phyloP scores from a whole-genome alignment of 2,113 vertebrate genomes.

The Tonatia bakeri region DNA sequence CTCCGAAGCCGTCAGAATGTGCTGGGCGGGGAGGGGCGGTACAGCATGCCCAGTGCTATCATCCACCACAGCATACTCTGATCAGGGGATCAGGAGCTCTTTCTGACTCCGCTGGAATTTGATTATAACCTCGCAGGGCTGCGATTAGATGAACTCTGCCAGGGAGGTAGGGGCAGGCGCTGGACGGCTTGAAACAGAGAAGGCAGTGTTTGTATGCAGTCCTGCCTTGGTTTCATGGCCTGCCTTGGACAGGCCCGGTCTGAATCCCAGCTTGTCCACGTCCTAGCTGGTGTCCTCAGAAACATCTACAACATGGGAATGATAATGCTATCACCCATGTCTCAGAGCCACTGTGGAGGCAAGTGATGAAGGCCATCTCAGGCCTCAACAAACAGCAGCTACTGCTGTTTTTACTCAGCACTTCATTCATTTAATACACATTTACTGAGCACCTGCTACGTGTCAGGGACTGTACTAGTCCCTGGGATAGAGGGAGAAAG shows the following conservation, averaged over 20 bases:
- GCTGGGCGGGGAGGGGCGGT: rapidly evolving
- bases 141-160: neutral
- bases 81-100: neutral
- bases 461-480: neutral
- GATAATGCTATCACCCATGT: neutral
- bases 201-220: neutral
- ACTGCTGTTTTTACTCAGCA: neutral
- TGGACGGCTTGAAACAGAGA: neutral
- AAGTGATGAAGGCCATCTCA: neutral
- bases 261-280: neutral
- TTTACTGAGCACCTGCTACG: neutral
- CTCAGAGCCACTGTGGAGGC: neutral
- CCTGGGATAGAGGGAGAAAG: neutral
- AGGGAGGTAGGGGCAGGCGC: neutral
- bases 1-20: neutral
- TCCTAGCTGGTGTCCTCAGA: neutral
- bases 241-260: neutral
- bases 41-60: neutral
- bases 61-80: neutral
- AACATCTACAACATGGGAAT: neutral
- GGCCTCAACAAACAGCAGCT: neutral
- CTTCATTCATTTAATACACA: neutral
- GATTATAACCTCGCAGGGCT: constrained; percentile 34
- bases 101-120: constrained; percentile 28
- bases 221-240: neutral